Percentiles rank a stretch among this genome's conserved stretches.
These are phyloP conservation scores for Pycnomerus fuliginosus DNA, from an alignment of 2,888 invertebrate genomes.

Conservation along the genomic window DNA sequence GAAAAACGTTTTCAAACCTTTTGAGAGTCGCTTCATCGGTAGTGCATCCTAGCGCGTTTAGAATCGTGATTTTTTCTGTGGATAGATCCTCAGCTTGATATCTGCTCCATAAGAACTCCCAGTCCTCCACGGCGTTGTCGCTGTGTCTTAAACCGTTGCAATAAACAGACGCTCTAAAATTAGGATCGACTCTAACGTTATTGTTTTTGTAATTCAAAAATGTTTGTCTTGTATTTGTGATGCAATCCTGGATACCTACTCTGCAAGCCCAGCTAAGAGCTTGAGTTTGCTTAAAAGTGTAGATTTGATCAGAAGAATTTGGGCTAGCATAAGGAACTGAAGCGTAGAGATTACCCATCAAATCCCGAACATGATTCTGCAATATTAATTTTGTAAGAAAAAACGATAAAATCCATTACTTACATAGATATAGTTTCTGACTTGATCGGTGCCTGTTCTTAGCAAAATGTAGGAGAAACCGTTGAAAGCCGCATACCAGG, in stretches of 20 bases:
- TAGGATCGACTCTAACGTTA: neutral
- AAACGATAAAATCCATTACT: too few species aligned
- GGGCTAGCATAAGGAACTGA: neutral
- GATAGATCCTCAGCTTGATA: neutral
- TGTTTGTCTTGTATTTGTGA: neutral
- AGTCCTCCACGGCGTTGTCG: neutral
- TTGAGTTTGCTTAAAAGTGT: neutral
- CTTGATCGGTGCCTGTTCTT: conserved; percentile 15
- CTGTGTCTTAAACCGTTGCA: neutral
- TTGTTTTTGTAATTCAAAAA: neutral
- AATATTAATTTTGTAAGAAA: too few species aligned
- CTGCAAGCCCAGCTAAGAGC: neutral
- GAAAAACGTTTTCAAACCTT: neutral
- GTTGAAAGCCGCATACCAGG: conserved; percentile 71
- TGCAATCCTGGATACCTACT: neutral
- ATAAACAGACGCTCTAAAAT: neutral
- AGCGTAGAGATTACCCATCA: neutral
- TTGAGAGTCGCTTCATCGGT: neutral
- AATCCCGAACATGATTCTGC: neutral
- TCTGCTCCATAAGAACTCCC: neutral
- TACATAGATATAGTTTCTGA: conserved; percentile 5
- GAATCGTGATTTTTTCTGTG: neutral
- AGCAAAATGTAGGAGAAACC: conserved; percentile 45
- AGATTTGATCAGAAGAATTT: neutral
- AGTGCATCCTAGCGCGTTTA: neutral